Percentiles rank a stretch among this genome's conserved stretches.
These are phyloP conservation scores for Rhopalosiphum nymphaeae DNA, from an alignment of 2,888 invertebrate species.

Conservation along the genomic window DNA sequence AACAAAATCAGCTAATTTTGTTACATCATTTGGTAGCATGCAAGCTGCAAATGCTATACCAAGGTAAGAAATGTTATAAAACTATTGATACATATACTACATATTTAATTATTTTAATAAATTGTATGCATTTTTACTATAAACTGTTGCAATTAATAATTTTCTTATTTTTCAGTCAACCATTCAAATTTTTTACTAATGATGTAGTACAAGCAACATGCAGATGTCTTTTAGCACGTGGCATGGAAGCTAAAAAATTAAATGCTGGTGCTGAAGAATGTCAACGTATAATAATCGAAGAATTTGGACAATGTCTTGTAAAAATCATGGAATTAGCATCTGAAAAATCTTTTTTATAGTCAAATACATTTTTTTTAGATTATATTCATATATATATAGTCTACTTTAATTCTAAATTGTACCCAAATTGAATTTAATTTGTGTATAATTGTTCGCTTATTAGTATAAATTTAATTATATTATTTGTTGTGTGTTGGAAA, in stretches of 20 bases:
- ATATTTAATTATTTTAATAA: background rate
- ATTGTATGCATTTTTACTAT: background rate
- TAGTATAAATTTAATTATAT: background rate
- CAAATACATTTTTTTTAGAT: background rate
- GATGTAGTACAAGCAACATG: conserved; percentile 97
- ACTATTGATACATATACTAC: background rate
- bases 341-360: conserved; percentile 59
- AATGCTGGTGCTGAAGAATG: conserved; percentile 77
- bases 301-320: conserved; percentile 93
- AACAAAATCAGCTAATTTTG: conserved; percentile 56
- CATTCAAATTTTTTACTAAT: conserved; percentile 91
- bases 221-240: conserved; percentile 94
- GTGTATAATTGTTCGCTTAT: conserved; percentile 48
- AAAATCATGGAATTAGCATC: conserved; percentile 81
- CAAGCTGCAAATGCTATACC: conserved; percentile 62
- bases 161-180: conserved; percentile 67
- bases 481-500: conserved; percentile 46
- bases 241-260: conserved; percentile 81
- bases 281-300: conserved; percentile 86
- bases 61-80: conserved; percentile 25
- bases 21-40: conserved; percentile 62
- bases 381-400: conserved; percentile 24
- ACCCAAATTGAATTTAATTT: conserved; percentile 1
- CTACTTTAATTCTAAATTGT: background rate
- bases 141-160: background rate